Evolutionary conservation across 1,140 invertebrate species (phyloP), one percentile per base, ranked within the genome.

Genomic region (Whitmania pigra): DNA sequence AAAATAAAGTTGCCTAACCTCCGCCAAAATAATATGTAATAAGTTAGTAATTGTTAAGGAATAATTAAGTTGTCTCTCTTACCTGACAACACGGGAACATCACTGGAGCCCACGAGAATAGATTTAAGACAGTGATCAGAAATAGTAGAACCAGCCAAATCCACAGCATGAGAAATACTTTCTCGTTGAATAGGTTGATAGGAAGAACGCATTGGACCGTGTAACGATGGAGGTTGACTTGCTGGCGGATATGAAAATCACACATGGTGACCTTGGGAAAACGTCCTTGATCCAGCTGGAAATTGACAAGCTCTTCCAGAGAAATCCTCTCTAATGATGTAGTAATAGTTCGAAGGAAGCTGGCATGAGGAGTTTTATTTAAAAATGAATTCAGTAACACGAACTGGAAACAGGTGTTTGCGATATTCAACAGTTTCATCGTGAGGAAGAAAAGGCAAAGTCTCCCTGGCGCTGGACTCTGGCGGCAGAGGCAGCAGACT

Each of bases 81-180:
- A 55, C 54, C 69, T 72, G 73, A 18, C 49, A 71, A 43, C 25
- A 67, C 2, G 53, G 66, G 18, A 75, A 67, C 1, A 69, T 25
- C 15, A 69, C 22, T 27, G 18, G 53, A 22, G 70, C 25, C 72
- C 72, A 75, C 25, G 43, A 40, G 13, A 73, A 15, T 31, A 75
- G 67, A 67, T 67, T 73, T 22, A 63, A 4, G 31, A 53, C 22
- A 15, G 71, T 63, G 29, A 53, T 40, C 9, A 67, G 60, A 13
- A 69, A 73, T 67, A 80, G 55, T 53, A 78, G 55, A 43, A 78
- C 70, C 54, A 80, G 71, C 79, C 80, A 80, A 73, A 80, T 78
- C 75, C 76, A 81, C 71, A 80, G 75, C 69, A 80, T 78, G 31
- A 81, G 75, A 73, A 80, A 80, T 43, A 81, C 78, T 73, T 80